Conservation (phyloP, 2,113 vertebrate genomes). For the Heloderma charlesbogerti region DNA sequence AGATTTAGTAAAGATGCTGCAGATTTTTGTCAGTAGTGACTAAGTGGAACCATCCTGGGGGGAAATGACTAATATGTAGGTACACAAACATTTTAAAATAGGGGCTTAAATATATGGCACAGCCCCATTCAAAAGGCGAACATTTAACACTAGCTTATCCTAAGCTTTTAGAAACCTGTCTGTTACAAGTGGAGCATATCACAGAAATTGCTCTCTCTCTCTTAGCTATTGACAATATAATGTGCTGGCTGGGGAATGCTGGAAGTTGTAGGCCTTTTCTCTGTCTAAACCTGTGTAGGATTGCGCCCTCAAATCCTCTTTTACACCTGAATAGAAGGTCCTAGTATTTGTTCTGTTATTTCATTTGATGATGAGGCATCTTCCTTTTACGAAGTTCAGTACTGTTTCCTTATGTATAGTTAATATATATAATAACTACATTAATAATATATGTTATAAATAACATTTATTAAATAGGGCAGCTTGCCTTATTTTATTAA, state of each 20-base stretch:
- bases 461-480: neutral
- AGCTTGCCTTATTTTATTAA: neutral
- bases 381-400: neutral
- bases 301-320: conserved; percentile 56
- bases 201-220: neutral
- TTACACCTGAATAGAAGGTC: conserved; percentile 29
- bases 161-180: conserved; percentile 10
- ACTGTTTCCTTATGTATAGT: neutral
- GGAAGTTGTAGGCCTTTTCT: no score
- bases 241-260: conserved; percentile 58
- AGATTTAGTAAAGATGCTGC: neutral
- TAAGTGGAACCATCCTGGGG: neutral
- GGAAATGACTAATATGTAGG: neutral
- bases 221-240: conserved; percentile 15
- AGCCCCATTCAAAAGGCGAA: neutral
- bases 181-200: neutral
- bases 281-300: no score
- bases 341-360: conserved; percentile 47
- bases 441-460: neutral
- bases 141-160: neutral
- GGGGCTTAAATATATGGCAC: neutral
- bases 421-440: neutral
- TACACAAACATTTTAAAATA: neutral
- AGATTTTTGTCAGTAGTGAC: neutral
- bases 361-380: conserved; percentile 26